Percentiles rank a stretch among this genome's conserved stretches.
phyloP scores from a whole-genome alignment of 2,113 vertebrate genomes.

The Xenopus tropicalis region UCB_Xtro_10.0 CM004450.2:129538001-129538500 shows the following conservation, averaged over 20 bases:
- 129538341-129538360: background rate
- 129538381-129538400: background rate
- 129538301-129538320: background rate
- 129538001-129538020: background rate
- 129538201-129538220: background rate
- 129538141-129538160: background rate
- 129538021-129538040: background rate
- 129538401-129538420: background rate
- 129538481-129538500: no score
- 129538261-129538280: background rate
- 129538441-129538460: no score
- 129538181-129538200: background rate
- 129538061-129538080: background rate
- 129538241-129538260: background rate
- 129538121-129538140: background rate
- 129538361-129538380: background rate
- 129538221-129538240: background rate
- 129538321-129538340: slow-evolving; percentile 7
- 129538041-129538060: background rate
- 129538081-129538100: background rate
- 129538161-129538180: background rate
- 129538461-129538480: no score
- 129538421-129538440: background rate
- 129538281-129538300: background rate
- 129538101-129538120: background rate